Evolutionary conservation across 2,797 vertebrate genomes (phyloP).

Genomic region (Phataginus tricuspis): DNA sequence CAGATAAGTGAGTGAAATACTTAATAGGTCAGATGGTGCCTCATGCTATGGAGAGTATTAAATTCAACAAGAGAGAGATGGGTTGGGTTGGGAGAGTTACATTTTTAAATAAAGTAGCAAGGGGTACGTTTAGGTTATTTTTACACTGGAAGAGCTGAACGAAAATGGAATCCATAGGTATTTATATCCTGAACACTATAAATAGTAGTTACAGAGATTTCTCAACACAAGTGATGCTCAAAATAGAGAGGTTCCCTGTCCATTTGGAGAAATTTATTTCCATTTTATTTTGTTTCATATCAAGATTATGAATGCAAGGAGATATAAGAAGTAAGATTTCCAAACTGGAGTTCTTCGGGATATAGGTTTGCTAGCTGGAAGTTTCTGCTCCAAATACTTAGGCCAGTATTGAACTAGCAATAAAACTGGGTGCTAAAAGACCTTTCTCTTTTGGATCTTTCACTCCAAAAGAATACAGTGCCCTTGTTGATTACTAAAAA

Average conservation of each 20-base stretch:
- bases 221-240: neutral
- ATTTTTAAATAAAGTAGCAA: neutral
- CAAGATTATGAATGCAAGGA: neutral
- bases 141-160: neutral
- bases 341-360: neutral
- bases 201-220: neutral
- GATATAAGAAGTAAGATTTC: neutral
- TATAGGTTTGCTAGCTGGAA: neutral
- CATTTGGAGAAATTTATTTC: neutral
- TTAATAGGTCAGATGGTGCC: neutral
- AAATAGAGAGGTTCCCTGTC: neutral
- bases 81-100: neutral
- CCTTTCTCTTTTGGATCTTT: neutral
- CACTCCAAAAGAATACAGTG: neutral
- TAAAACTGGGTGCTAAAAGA: neutral
- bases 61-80: neutral
- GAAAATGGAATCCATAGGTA: accelerated
- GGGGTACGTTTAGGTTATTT: neutral
- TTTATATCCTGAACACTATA: neutral
- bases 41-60: neutral
- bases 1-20: neutral
- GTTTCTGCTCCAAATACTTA: neutral
- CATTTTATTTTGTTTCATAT: neutral
- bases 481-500: neutral
- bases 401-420: neutral